Evolutionary conservation across 92 coral and sea anemone species (phyloP).

Genomic region (Nematostella vectensis): DNA sequence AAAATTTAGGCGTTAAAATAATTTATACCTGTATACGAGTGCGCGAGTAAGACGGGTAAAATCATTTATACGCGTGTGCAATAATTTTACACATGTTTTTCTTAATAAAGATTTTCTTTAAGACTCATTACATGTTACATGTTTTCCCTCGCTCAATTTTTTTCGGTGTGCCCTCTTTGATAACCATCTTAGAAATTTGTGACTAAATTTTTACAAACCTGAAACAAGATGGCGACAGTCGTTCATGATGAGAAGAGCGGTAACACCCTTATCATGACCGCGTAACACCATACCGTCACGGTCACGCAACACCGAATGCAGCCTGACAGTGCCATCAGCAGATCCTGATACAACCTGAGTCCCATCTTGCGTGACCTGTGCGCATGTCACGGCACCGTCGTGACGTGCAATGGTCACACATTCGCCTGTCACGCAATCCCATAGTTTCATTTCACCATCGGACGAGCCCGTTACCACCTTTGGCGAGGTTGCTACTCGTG

Average conservation of each 20-base stretch:
- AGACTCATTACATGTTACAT: too few species aligned
- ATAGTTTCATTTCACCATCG: constrained; percentile 48
- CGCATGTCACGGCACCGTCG: constrained; percentile 39
- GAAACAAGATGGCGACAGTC: constrained; percentile 35
- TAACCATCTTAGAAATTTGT: too few species aligned
- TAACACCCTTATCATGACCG: constrained; percentile 53
- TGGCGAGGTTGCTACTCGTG: constrained; percentile 28
- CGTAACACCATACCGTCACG: constrained; percentile 25
- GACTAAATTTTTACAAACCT: too few species aligned
- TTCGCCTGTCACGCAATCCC: constrained; percentile 59
- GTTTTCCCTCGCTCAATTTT: too few species aligned
- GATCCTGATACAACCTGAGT: constrained; percentile 36
- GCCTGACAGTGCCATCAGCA: constrained; percentile 44
- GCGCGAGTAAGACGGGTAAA: too few species aligned
- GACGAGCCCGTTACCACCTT: constrained; percentile 66
- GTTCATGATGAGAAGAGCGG: constrained; percentile 25
- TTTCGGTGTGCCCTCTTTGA: too few species aligned
- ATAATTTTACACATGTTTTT: too few species aligned
- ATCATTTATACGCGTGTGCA: too few species aligned
- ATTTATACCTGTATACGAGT: too few species aligned
- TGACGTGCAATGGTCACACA: constrained; percentile 22
- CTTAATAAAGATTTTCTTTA: too few species aligned
- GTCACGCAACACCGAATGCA: constrained; percentile 15
- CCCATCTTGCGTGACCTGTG: constrained; percentile 36
- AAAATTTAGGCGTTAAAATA: too few species aligned